Conservation (phyloP, 2,113 vertebrate species). For the Pangasianodon hypophthalmus region DNA sequence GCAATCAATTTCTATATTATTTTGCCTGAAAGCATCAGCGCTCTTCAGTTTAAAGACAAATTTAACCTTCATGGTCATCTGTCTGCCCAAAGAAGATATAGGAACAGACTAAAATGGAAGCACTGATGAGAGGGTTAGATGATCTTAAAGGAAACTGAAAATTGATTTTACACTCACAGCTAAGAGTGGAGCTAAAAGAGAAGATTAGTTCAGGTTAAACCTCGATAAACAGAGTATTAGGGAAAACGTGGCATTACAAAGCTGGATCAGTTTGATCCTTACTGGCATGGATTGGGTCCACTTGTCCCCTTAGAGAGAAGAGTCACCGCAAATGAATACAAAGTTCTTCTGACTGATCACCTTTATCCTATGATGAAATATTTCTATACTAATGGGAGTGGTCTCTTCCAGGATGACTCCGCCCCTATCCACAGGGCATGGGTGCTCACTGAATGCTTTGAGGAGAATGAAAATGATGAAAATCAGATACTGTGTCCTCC, state of each 20-base stretch:
- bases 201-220: slow-evolving; percentile 4
- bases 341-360: background rate
- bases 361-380: background rate
- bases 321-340: background rate
- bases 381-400: background rate
- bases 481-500: too few species aligned
- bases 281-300: background rate
- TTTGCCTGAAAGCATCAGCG: background rate
- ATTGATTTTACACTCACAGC: background rate
- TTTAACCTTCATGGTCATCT: background rate
- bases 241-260: background rate
- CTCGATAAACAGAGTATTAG: background rate
- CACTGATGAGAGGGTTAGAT: background rate
- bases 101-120: background rate
- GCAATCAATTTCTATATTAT: background rate
- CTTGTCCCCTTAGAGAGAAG: background rate
- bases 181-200: background rate
- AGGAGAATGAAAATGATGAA: background rate
- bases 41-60: background rate
- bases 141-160: background rate
- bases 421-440: background rate
- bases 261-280: background rate
- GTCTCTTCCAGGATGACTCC: background rate
- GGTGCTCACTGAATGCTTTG: background rate
- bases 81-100: background rate